Percentiles rank a stretch among this genome's conserved stretches.
Conservation (phyloP, 1,140 invertebrate genomes). For the Tetraneura akinire region DNA sequence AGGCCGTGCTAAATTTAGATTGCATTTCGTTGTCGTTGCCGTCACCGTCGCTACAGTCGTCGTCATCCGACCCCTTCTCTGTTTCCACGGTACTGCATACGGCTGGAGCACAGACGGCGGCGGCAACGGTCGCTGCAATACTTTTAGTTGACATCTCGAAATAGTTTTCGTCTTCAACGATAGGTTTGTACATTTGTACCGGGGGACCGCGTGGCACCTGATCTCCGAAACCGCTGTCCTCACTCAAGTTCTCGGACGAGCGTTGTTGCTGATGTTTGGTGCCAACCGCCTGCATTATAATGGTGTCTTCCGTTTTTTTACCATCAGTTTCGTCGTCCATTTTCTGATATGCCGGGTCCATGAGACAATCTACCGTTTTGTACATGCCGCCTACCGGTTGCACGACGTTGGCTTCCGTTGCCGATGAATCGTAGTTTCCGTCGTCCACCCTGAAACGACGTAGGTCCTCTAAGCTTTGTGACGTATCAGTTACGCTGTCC, state of each 20-base stretch:
- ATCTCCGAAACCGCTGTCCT: conserved; percentile 75
- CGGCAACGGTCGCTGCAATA: not conserved
- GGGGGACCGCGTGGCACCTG: conserved; percentile 58
- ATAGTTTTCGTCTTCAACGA: conserved; percentile 45
- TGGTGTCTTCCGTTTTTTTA: conserved; percentile 45
- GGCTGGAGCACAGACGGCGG: conserved; percentile 21
- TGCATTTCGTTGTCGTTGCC: conserved; percentile 51
- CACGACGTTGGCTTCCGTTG: conserved; percentile 7
- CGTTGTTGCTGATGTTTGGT: conserved; percentile 59
- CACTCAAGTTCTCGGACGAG: conserved; percentile 73
- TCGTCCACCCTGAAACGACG: conserved; percentile 3
- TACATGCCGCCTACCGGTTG: conserved; percentile 53
- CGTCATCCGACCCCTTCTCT: conserved; percentile 46
- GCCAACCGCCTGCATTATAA: not conserved
- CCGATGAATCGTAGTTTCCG: conserved; percentile 43
- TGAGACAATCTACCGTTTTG: conserved; percentile 56
- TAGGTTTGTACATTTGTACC: not conserved
- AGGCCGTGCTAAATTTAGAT: conserved; percentile 56
- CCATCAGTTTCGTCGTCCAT: conserved; percentile 8
- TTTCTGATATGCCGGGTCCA: conserved; percentile 38
- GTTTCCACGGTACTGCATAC: conserved; percentile 29
- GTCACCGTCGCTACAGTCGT: not conserved
- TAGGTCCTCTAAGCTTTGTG: conserved; percentile 55
- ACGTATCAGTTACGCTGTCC: conserved; percentile 53
- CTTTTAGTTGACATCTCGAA: conserved; percentile 49